Percentiles rank a stretch among this genome's conserved stretches.
These are phyloP conservation scores for Oxyura jamaicensis DNA, from an alignment of 2,113 vertebrate genomes.

Conservation along the genomic window DNA sequence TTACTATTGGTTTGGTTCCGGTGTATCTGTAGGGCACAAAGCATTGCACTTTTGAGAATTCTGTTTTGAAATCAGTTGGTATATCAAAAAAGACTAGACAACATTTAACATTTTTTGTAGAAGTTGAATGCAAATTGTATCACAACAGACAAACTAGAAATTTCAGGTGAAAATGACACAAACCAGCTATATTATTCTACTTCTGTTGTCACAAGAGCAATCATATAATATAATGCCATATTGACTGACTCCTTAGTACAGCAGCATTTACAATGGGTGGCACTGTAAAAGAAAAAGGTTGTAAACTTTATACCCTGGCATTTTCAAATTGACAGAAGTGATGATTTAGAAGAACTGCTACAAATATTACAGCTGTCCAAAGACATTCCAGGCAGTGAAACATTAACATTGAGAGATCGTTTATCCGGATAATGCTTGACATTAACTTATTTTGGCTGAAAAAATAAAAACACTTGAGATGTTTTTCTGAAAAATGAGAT, in stretches of 20 bases:
- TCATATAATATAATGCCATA: background rate
- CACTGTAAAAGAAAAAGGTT: background rate
- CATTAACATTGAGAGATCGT: background rate
- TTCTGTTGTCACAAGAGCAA: background rate
- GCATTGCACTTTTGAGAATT: background rate
- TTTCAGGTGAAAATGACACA: background rate
- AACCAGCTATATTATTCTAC: background rate
- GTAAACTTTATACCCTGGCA: background rate
- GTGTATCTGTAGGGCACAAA: background rate
- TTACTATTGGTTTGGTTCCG: background rate
- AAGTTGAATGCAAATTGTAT: background rate
- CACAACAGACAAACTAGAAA: background rate
- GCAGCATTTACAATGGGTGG: background rate
- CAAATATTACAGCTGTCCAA: constrained; percentile 51
- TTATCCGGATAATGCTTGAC: constrained; percentile 11
- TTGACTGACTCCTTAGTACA: background rate
- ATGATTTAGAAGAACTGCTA: constrained; percentile 54
- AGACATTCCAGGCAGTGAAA: background rate
- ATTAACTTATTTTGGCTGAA: background rate
- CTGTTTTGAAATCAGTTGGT: background rate
- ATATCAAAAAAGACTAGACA: background rate
- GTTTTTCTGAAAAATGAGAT: background rate
- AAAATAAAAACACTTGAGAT: background rate
- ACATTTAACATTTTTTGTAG: background rate
- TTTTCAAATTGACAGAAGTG: constrained; percentile 43